These are phyloP conservation scores for Hiodon tergisus DNA, from an alignment of 2,113 vertebrate species.

Conservation along the genomic window DNA sequence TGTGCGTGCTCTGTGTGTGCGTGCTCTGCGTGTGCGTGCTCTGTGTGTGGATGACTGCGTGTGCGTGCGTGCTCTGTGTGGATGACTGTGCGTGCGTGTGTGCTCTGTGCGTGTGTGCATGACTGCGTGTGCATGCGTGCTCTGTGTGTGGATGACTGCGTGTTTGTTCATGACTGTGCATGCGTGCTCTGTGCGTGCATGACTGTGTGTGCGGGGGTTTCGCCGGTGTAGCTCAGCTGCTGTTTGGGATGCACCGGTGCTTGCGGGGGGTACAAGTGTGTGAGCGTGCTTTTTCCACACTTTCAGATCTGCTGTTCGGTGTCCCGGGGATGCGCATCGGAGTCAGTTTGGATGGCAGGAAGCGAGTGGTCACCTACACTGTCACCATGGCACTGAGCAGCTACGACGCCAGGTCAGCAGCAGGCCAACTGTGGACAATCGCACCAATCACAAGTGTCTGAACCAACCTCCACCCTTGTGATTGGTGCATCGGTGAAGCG, in stretches of 20 bases:
- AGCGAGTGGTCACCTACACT: conserved; percentile 80
- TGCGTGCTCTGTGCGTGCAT: no score
- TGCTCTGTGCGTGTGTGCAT: no score
- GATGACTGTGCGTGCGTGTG: no score
- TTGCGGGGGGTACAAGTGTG: no score
- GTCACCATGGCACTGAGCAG: conserved; percentile 79
- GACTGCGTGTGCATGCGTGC: not conserved
- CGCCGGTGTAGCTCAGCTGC: not conserved
- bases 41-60: not conserved
- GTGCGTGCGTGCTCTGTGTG: not conserved
- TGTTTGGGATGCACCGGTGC: conserved; percentile 21
- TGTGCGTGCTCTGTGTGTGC: no score
- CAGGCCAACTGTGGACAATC: not conserved
- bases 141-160: not conserved
- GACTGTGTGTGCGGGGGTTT: not conserved
- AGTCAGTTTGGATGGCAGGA: conserved; percentile 77
- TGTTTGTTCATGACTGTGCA: not conserved
- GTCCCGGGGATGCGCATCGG: conserved; percentile 85
- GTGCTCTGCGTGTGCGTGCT: no score
- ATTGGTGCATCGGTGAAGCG: not conserved
- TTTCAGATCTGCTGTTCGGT: conserved; percentile 85
- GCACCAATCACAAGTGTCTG: no score
- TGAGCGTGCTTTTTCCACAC: not conserved
- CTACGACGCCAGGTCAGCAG: conserved; percentile 79
- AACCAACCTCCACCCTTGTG: not conserved